Conservation (phyloP, 2,797 vertebrate species). For the Mormyrus proboscirostris region DNA sequence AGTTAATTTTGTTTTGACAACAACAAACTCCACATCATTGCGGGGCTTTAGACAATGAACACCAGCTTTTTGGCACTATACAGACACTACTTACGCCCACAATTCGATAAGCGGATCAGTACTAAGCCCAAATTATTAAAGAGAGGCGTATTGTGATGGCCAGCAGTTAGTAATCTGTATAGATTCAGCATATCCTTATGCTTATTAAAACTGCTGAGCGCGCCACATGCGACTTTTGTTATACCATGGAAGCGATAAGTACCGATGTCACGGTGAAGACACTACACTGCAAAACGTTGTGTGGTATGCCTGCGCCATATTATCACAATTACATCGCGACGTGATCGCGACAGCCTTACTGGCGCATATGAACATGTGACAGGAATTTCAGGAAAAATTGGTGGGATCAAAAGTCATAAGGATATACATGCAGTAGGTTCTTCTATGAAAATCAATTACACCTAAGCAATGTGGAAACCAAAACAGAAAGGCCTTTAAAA, state of each 20-base stretch:
- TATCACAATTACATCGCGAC: background rate
- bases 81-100: background rate
- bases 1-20: background rate
- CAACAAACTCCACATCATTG: background rate
- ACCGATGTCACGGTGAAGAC: background rate
- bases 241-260: background rate
- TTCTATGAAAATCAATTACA: background rate
- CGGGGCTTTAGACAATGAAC: background rate
- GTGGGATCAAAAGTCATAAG: background rate
- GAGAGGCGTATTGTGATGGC: background rate
- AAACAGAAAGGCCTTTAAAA: background rate
- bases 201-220: background rate
- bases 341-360: background rate
- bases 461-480: background rate
- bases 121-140: background rate
- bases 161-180: background rate
- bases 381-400: background rate
- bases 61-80: background rate
- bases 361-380: background rate
- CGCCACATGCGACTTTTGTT: background rate
- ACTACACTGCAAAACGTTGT: background rate
- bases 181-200: background rate
- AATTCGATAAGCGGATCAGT: background rate
- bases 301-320: background rate
- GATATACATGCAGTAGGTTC: background rate